Percentiles rank a stretch among this genome's conserved stretches.
Conservation (phyloP, 2,113 vertebrate genomes). For the Cygnus atratus region DNA sequence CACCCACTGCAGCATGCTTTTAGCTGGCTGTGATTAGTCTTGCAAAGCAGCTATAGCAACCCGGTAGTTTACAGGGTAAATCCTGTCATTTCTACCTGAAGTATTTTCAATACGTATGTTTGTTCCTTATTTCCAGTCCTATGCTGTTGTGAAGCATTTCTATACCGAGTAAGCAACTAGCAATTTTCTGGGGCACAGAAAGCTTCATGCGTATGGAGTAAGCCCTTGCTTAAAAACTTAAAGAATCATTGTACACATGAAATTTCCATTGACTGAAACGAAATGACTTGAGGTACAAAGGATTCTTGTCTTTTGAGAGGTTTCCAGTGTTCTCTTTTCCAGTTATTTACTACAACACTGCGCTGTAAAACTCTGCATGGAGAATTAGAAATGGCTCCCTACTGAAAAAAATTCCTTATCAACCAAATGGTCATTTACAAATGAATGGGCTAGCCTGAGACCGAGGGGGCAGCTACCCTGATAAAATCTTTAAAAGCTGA, state of each 20-base stretch:
- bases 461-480: not conserved
- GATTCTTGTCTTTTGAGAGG: not conserved
- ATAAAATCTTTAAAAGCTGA: not conserved
- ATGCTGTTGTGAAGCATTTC: not conserved
- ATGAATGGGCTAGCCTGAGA: not conserved
- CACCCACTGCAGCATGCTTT: not conserved
- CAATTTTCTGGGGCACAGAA: not conserved
- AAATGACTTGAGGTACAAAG: not conserved
- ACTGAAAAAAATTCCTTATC: not conserved
- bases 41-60: not conserved
- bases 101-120: not conserved
- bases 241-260: not conserved
- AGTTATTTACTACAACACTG: not conserved
- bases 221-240: not conserved
- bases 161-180: not conserved
- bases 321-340: not conserved
- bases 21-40: not conserved
- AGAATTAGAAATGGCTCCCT: not conserved
- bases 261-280: not conserved
- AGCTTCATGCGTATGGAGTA: not conserved
- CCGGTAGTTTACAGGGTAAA: not conserved
- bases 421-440: not conserved
- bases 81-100: rapidly evolving
- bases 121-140: not conserved
- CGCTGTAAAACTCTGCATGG: not conserved